These are phyloP conservation scores for Parus major DNA, from an alignment of 2,113 vertebrate species.

Conservation along the genomic window DNA sequence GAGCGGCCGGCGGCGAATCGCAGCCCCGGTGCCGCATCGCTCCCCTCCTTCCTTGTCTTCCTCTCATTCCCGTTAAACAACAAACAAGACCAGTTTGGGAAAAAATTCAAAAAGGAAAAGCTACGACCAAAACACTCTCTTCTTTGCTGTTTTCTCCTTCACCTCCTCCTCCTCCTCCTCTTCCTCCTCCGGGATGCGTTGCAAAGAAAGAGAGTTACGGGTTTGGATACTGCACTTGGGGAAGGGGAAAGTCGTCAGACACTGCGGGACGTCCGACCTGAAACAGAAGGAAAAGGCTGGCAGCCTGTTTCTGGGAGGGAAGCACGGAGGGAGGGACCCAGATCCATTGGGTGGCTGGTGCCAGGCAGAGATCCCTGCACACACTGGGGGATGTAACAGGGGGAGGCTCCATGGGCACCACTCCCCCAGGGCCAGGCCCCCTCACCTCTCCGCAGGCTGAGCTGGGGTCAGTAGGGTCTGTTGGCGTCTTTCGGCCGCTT, in stretches of 20 bases:
- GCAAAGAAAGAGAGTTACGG: conserved; percentile 75
- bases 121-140: conserved; percentile 59
- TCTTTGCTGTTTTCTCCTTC: not conserved
- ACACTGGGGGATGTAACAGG: fast-evolving
- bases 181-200: conserved; percentile 46
- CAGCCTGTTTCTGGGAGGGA: not conserved
- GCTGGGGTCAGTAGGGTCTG: conserved; percentile 92
- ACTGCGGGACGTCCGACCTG: conserved; percentile 56
- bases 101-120: conserved; percentile 37
- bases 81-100: conserved; percentile 37
- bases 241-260: conserved; percentile 66
- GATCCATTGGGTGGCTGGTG: fast-evolving
- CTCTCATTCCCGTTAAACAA: conserved; percentile 38
- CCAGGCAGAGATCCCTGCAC: not conserved
- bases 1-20: not conserved
- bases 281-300: not conserved
- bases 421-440: not conserved
- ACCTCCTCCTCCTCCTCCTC: not conserved
- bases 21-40: not conserved
- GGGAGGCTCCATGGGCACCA: fast-evolving
- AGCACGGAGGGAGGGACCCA: not conserved
- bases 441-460: conserved; percentile 80
- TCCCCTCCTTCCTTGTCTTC: conserved; percentile 61
- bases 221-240: conserved; percentile 73
- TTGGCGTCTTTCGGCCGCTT: conserved; percentile 98